Conservation (phyloP, 2,797 vertebrate genomes). For the Bradypodion ventrale region DNA sequence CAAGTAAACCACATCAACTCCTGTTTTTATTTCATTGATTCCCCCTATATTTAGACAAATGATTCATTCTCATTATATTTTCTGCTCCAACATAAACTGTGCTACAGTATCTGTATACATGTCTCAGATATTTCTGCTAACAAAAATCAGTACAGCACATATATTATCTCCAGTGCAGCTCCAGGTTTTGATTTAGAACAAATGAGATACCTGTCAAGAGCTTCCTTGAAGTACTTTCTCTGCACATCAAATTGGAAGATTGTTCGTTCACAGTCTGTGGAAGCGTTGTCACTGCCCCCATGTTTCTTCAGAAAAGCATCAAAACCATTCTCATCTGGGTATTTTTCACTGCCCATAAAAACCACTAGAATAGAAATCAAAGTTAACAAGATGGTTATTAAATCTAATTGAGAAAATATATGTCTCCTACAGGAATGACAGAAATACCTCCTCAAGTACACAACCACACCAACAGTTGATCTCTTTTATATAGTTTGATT, state of each 20-base stretch:
- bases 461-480: neutral
- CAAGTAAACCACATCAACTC: neutral
- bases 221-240: slow-evolving; percentile 90
- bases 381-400: neutral
- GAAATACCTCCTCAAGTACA: too few species aligned
- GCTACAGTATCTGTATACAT: neutral
- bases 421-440: neutral
- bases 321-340: slow-evolving; percentile 93
- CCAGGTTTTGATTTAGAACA: neutral
- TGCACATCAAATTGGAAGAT: slow-evolving; percentile 96
- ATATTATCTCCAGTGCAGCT: neutral
- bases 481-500: neutral
- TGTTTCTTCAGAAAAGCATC: slow-evolving; percentile 96
- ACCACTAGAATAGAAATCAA: slow-evolving; percentile 83
- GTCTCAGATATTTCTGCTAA: neutral
- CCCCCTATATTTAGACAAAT: neutral
- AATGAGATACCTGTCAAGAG: slow-evolving; percentile 87
- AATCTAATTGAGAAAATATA: neutral
- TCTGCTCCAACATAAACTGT: neutral
- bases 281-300: slow-evolving; percentile 93
- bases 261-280: slow-evolving; percentile 94
- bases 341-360: slow-evolving; percentile 97
- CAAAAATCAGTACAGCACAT: neutral
- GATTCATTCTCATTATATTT: neutral
- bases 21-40: neutral